Evolutionary conservation across 1,140 invertebrate species (phyloP), one percentile per base, ranked within the genome.

Genomic region (Drosophila serrata): DNA sequence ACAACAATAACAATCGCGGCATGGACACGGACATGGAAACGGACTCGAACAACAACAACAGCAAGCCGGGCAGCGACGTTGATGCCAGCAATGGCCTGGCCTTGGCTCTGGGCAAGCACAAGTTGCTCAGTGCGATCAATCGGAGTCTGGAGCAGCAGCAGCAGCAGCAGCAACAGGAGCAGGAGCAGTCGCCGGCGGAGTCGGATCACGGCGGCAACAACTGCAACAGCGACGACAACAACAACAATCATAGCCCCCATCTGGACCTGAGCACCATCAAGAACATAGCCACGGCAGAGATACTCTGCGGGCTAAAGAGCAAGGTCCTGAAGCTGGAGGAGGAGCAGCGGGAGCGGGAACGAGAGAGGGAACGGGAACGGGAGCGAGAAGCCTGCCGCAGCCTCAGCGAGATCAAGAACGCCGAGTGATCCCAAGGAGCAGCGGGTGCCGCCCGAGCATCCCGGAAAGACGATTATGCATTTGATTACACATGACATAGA

Each of bases 291-390:
- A 92, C 91, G 8, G 91, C 91, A 5, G 91, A 92, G 63, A 92
- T 92, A 15, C 48, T 92, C 15, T 92, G 91, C 37, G 91, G 91
- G 3, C 75, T 92, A 0, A 92, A 92, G 81, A 92, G 84, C 64
- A 92, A 92, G 63, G 91, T 92, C 35, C 91, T 92, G 46, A 92
- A 92, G 53, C 76, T 92, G 73, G 91, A 92, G 64, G 84, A 88
- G 55, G 72, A 87, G 72, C 84, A 87, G 56, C 69, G 85, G n/a
- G 90, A 91, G 40, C 62, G 86, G 3, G 82, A 88, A 17, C 17
- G 82, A 0, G 82, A 84, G 19, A 24, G 81, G 9, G 78, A 81
- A 11, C 19, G 68, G 17, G 68, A 79, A 15, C 42, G 74, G 5
- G 81, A 86, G 31, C 37, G 64, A 1, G 81, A 91, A 22, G 75